Evolutionary conservation across 2,113 vertebrate genomes (phyloP).

Genomic region (Talpa occidentalis): DNA sequence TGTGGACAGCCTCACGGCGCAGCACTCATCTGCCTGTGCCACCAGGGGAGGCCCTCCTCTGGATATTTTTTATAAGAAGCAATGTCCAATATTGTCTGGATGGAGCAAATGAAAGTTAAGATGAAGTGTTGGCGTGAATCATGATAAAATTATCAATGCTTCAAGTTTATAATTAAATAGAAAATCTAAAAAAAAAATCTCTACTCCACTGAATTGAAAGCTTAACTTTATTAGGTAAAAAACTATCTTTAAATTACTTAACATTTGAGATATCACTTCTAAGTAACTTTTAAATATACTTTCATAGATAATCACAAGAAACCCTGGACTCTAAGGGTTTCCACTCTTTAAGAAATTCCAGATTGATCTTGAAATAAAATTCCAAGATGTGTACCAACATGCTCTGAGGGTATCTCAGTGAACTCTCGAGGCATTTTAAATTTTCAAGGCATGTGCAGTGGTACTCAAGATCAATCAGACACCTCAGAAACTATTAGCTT

Average conservation of each 20-base stretch:
- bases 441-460: background rate
- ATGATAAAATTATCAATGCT: background rate
- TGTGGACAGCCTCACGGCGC: too few species aligned
- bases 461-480: background rate
- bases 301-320: background rate
- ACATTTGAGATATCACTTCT: background rate
- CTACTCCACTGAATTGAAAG: background rate
- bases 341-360: conserved; percentile 43
- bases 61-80: too few species aligned
- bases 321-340: background rate
- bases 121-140: background rate
- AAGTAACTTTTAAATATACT: background rate
- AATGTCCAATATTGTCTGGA: background rate
- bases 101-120: background rate
- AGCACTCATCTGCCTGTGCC: too few species aligned
- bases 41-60: too few species aligned
- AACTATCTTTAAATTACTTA: background rate
- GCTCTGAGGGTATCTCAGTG: background rate
- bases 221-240: background rate
- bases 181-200: conserved; percentile 3
- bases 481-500: background rate
- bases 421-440: background rate
- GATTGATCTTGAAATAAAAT: background rate
- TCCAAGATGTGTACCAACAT: background rate
- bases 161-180: background rate